These are phyloP conservation scores for Chionis minor DNA, from an alignment of 2,113 vertebrate species.

Conservation along the genomic window DNA sequence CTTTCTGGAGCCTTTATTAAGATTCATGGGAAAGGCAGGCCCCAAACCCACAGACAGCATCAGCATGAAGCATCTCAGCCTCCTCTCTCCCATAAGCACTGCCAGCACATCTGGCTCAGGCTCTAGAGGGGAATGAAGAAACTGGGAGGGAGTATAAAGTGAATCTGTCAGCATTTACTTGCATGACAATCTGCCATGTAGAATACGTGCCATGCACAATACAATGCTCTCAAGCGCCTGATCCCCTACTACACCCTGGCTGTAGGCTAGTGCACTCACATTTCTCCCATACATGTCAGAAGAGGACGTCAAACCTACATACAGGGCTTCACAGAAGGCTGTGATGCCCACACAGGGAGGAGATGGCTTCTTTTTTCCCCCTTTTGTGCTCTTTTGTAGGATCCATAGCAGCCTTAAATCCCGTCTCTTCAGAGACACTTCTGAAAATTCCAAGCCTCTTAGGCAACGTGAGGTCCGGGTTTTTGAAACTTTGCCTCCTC, in stretches of 20 bases:
- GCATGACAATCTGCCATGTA: constrained; percentile 25
- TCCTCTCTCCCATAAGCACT: constrained; percentile 25
- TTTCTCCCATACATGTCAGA: background rate
- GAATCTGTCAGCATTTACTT: constrained; percentile 50
- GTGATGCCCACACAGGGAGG: background rate
- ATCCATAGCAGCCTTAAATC: background rate
- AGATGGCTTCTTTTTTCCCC: background rate
- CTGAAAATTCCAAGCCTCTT: background rate
- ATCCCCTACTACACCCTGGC: constrained; percentile 11
- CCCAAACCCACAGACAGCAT: constrained; percentile 36
- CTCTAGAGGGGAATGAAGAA: constrained; percentile 30
- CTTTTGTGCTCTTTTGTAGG: background rate
- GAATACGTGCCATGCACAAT: constrained; percentile 21
- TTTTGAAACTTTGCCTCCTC: background rate
- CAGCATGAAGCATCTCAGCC: background rate
- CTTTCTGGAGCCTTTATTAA: constrained; percentile 58
- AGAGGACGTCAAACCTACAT: background rate
- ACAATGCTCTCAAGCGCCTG: background rate
- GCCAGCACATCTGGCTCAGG: constrained; percentile 56
- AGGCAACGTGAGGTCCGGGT: background rate
- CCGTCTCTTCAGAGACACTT: background rate
- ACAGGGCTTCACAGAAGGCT: background rate
- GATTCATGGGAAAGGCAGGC: constrained; percentile 39
- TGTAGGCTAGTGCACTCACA: background rate
- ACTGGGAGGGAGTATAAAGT: background rate